Base-by-base conservation (phyloP, 2,888 invertebrate species). In the Aethes cnicana region DNA sequence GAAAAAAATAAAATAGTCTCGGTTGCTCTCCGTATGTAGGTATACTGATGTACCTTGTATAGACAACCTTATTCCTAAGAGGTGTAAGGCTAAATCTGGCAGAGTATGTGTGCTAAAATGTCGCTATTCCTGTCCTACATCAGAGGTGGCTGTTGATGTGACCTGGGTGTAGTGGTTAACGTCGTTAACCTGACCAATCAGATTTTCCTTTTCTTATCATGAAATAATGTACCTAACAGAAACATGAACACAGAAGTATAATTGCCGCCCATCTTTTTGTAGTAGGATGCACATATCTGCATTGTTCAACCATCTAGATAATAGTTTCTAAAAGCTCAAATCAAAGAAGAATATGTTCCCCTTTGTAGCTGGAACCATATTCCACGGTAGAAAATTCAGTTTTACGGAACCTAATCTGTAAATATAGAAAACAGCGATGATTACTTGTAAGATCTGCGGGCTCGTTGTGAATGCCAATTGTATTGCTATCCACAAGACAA, bases 101-200 rank as follows among this genome's bases (percentile, higher is more conserved):
- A 68, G 64, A 35, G 39, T 62, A 71, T 62, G 69, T 74, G 66
- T 46, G 72, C 71, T 74, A 69, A 68, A 66, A 75, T 74, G 58
- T 62, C 47, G 61, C 62, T 69, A 68, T 64, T 66, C 65, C 63
- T 64, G 68, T 72, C 63, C 43, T 50, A 44, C 18, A 20, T 48
- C 41, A 59, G 64, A 70, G 72, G 69, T 64, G 62, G 68, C 75
- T 82, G 84, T 81, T 87, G 88, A 87, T 88, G 84, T 89, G 88
- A 89, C 86, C 88, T 89, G 88, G 88, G 88, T 89, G 88, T 84
- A 69, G 74, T 74, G 69, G 73, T 77, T 75, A 72, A 78, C 69
- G 61, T 56, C 63, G 67, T 78, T 69, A 75, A 73, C 72, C 72
- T 72, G 66, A 74, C 81, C 81, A 84, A 84, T 83, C 59, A 55